Evolutionary conservation across 2,113 vertebrate species (phyloP).

Genomic region (Lophius piscatorius): DNA sequence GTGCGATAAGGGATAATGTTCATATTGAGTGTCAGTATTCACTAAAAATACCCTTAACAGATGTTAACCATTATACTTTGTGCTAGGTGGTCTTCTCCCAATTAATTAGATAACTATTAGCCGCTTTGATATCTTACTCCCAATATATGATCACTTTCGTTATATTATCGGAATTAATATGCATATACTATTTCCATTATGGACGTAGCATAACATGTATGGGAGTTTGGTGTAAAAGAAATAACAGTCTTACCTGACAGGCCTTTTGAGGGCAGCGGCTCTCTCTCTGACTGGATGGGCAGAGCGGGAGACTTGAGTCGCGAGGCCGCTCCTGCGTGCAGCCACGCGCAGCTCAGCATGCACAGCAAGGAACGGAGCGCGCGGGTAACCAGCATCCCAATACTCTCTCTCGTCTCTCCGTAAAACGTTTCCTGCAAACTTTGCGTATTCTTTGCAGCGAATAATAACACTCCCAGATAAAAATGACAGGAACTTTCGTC

Average conservation of each 20-base stretch:
- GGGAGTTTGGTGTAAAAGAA: no score
- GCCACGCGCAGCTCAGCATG: constrained; percentile 71
- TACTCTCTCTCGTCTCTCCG: neutral
- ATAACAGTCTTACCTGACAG: constrained; percentile 78
- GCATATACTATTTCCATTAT: no score
- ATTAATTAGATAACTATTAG: no score
- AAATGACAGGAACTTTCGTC: no score
- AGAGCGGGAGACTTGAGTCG: constrained; percentile 80
- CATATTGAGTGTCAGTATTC: neutral
- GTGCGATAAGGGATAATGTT: neutral
- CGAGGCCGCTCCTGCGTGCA: constrained; percentile 60
- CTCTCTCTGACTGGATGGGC: constrained; percentile 88
- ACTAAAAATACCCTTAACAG: no score
- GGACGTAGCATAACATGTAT: no score
- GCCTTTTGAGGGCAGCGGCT: constrained; percentile 84
- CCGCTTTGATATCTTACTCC: no score
- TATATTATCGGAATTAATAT: no score
- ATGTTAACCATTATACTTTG: no score
- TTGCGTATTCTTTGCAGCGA: neutral
- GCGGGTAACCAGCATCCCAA: constrained; percentile 69
- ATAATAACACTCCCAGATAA: neutral
- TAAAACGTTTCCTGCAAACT: neutral
- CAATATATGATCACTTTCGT: no score
- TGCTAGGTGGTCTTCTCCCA: no score
- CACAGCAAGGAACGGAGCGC: constrained; percentile 67